Evolutionary conservation across 2,113 vertebrate species (phyloP).

Genomic region (Paraplagusia blochii): DNA sequence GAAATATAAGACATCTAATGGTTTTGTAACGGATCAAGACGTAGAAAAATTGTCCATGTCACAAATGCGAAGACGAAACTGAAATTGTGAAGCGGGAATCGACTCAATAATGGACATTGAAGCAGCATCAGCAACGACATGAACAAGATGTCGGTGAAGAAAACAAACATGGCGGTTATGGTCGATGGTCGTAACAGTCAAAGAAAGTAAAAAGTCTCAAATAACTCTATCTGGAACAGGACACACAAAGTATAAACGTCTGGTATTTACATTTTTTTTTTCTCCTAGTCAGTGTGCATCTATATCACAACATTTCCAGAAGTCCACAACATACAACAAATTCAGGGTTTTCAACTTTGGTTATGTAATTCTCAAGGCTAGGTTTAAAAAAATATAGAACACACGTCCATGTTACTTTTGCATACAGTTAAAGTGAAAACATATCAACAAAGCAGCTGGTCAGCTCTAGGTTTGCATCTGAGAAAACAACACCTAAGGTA

Average conservation of each 20-base stretch:
- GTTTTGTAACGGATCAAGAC: too few relatives aligned
- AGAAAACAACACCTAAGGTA: conserved; percentile 62
- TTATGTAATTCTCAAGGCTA: conserved; percentile 83
- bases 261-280: conserved; percentile 69
- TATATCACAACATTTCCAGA: conserved; percentile 73
- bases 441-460: conserved; percentile 77
- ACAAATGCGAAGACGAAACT: not conserved
- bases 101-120: conserved; percentile 44
- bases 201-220: conserved; percentile 70
- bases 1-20: too few relatives aligned
- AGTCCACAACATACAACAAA: conserved; percentile 71
- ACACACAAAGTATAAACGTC: conserved; percentile 76
- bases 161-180: conserved; percentile 45
- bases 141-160: conserved; percentile 14
- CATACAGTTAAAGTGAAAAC: conserved; percentile 79
- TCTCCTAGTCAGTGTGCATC: conserved; percentile 71
- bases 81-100: conserved; percentile 55
- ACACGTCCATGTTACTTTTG: conserved; percentile 79
- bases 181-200: conserved; percentile 76
- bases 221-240: conserved; percentile 66
- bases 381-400: conserved; percentile 81
- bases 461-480: conserved; percentile 73
- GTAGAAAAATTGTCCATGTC: too few relatives aligned
- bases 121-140: conserved; percentile 28
- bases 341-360: conserved; percentile 79